Evolutionary conservation across 2,888 invertebrate genomes (phyloP).

Genomic region (Nomada lathburiana): DNA sequence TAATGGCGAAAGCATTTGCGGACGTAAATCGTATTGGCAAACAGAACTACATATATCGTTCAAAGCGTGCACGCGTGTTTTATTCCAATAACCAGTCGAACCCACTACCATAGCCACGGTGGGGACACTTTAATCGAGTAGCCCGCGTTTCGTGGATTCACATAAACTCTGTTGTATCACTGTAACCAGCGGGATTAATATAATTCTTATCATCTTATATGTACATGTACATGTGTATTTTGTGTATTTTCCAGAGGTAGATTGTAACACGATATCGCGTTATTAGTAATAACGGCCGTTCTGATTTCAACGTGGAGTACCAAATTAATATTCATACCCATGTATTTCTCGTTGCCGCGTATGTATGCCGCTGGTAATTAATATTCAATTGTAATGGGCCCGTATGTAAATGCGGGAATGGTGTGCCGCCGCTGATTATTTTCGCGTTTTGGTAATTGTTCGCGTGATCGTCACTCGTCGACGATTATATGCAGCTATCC

Average conservation of each 20-base stretch:
- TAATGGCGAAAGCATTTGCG: conserved; percentile 35
- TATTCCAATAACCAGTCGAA: conserved; percentile 3
- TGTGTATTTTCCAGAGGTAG: conserved; percentile 15
- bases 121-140: conserved; percentile 4
- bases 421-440: conserved; percentile 31
- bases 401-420: conserved; percentile 22
- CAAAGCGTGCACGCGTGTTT: not conserved
- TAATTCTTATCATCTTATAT: conserved; percentile 22
- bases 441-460: conserved; percentile 42
- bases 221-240: not conserved
- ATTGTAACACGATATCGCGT: conserved; percentile 21
- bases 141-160: not conserved
- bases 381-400: conserved; percentile 50
- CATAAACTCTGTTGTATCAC: not conserved
- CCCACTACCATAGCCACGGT: not conserved
- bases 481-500: conserved; percentile 26
- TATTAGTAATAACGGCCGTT: conserved; percentile 43
- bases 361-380: conserved; percentile 34
- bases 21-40: conserved; percentile 9
- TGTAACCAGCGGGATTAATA: not conserved
- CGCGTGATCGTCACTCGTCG: not conserved
- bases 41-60: conserved; percentile 4
- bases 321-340: conserved; percentile 45
- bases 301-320: conserved; percentile 24
- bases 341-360: conserved; percentile 7